Conservation (phyloP, 2,113 vertebrate species). For the Hippolais icterina region DNA sequence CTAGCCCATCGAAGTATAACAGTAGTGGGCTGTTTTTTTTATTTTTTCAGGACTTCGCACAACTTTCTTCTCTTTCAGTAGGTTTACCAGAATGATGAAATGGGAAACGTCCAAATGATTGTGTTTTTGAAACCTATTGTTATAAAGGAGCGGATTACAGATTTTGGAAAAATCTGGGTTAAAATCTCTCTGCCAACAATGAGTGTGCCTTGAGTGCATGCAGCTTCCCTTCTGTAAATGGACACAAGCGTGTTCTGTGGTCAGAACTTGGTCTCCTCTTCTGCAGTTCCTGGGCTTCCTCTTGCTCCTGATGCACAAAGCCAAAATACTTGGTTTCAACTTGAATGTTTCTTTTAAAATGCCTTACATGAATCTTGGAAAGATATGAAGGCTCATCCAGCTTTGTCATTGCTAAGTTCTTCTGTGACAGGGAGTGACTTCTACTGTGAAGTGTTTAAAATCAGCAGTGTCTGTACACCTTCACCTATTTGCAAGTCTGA, state of each 20-base stretch:
- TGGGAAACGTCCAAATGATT: neutral
- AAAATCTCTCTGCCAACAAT: neutral
- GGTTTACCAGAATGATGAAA: slow-evolving; percentile 17
- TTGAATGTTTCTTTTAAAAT: neutral
- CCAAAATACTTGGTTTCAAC: neutral
- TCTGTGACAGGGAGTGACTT: neutral
- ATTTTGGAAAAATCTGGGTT: neutral
- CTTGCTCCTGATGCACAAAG: neutral
- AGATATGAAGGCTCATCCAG: neutral
- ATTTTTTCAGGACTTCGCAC: slow-evolving; percentile 10
- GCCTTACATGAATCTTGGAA: neutral
- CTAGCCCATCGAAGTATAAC: neutral
- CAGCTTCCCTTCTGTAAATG: neutral
- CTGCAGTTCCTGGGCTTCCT: neutral
- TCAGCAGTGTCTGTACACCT: neutral
- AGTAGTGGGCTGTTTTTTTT: neutral
- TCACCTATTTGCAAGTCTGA: neutral
- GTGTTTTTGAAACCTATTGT: neutral
- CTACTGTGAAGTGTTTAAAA: neutral
- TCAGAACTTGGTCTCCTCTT: neutral
- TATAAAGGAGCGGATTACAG: neutral
- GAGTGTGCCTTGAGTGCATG: neutral
- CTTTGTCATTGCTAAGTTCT: neutral
- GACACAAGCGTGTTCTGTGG: neutral
- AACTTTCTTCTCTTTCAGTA: slow-evolving; percentile 1